Evolutionary conservation across 2,888 invertebrate genomes (phyloP).

Genomic region (Stratiomys singularior): DNA sequence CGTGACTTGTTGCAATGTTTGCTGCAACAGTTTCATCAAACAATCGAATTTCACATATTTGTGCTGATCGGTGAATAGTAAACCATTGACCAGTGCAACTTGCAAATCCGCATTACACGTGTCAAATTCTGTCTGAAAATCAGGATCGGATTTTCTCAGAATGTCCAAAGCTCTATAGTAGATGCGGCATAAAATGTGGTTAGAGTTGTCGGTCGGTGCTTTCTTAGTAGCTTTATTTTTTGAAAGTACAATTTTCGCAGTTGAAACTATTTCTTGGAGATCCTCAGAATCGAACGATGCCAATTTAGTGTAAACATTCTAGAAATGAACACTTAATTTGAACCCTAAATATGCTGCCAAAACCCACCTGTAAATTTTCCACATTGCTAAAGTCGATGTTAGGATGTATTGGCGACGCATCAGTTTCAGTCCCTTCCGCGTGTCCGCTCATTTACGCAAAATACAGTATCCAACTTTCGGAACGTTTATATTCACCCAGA

Average conservation of each 20-base stretch:
- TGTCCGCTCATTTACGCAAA: no score
- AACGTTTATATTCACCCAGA: no score
- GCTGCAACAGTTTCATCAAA: slow-evolving; percentile 56
- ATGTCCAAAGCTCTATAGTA: slow-evolving; percentile 58
- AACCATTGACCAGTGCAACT: slow-evolving; percentile 56
- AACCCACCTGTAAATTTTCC: background rate
- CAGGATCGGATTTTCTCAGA: slow-evolving; percentile 54
- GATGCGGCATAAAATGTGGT: slow-evolving; percentile 52
- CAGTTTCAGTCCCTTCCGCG: no score
- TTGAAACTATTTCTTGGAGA: background rate
- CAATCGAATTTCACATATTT: slow-evolving; percentile 53
- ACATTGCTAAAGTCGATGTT: no score
- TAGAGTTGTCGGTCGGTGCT: background rate
- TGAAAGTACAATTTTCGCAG: background rate
- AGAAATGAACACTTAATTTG: background rate
- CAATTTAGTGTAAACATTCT: background rate
- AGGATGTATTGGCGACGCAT: no score
- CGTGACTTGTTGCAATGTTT: slow-evolving; percentile 56
- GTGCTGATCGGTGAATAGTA: slow-evolving; percentile 59
- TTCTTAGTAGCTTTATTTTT: no score
- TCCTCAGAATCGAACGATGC: background rate
- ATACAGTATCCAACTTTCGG: no score
- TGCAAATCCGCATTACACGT: slow-evolving; percentile 4
- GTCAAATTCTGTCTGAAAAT: slow-evolving; percentile 5
- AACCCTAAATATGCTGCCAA: no score